Evolutionary conservation across 2,113 vertebrate genomes (phyloP).

Genomic region (Martes martes): DNA sequence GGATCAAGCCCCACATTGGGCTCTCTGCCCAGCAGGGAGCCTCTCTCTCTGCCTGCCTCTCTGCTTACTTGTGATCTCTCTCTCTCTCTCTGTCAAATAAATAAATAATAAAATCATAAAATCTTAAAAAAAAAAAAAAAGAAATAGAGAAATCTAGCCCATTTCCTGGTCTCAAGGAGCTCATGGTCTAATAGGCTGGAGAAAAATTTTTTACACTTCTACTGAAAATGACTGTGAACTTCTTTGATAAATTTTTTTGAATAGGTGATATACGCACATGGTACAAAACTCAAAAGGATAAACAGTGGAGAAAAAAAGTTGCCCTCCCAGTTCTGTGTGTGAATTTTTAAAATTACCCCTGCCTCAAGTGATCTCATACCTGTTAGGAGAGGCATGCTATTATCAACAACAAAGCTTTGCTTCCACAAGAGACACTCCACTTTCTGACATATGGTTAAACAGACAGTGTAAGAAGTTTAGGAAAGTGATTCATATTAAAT

Average conservation of each 20-base stretch:
- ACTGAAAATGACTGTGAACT: neutral
- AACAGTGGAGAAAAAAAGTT: neutral
- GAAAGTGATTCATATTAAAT: constrained; percentile 5
- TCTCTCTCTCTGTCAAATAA: no score
- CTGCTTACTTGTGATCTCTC: no score
- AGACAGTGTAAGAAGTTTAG: neutral
- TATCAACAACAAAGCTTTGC: neutral
- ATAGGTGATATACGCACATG: neutral
- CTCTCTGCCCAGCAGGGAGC: no score
- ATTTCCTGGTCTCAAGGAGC: neutral
- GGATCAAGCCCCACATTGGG: no score
- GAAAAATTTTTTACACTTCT: neutral
- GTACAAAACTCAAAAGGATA: constrained; percentile 30
- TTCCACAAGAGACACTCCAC: neutral
- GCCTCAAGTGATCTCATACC: neutral
- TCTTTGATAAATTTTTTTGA: neutral
- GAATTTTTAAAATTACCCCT: neutral
- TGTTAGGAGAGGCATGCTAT: neutral
- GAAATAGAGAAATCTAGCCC: neutral
- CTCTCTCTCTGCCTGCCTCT: no score
- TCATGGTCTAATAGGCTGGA: neutral
- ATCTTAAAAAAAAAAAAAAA: neutral
- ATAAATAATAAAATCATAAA: no score
- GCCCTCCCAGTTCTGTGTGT: neutral
- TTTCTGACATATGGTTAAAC: constrained; percentile 7